phyloP scores from a whole-genome alignment of 2,797 vertebrate species.

The Coregonus ussuriensis region DNA sequence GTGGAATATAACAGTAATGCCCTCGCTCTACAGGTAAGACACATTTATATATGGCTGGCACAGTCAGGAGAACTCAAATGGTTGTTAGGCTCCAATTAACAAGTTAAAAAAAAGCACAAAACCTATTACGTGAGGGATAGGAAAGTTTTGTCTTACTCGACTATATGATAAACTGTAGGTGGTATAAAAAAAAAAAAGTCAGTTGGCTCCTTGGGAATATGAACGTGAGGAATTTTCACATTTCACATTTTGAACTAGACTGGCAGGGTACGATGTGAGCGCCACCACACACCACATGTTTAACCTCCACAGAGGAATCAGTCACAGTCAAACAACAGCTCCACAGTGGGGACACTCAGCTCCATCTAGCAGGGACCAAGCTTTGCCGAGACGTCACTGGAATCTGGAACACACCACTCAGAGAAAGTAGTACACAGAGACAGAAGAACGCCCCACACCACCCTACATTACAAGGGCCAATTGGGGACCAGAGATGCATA shows the following conservation, averaged over 20 bases:
- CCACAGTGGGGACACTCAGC: background rate
- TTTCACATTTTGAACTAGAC: background rate
- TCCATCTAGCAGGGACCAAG: slow-evolving; percentile 10
- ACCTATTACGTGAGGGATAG: background rate
- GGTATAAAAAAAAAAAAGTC: too few relatives aligned
- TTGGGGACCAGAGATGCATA: background rate
- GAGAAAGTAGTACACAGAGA: background rate
- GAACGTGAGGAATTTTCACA: slow-evolving; percentile 7
- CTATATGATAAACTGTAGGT: background rate
- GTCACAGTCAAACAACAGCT: background rate
- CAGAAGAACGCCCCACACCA: slow-evolving; percentile 1
- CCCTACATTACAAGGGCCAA: background rate
- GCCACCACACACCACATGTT: slow-evolving; percentile 14
- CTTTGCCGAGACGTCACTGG: background rate
- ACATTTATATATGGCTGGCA: slow-evolving; percentile 27
- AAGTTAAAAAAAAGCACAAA: slow-evolving; percentile 5
- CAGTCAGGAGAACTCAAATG: slow-evolving; percentile 12
- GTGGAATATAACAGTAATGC: slow-evolving; percentile 33
- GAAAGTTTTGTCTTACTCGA: background rate
- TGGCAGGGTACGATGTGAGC: background rate
- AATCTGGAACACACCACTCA: background rate
- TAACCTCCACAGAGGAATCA: background rate
- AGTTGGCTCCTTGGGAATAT: too few relatives aligned
- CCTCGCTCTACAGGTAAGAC: slow-evolving; percentile 35
- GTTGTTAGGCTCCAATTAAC: slow-evolving; percentile 29